Evolutionary conservation across 1,140 invertebrate genomes (phyloP).

Genomic region (Heliconius congener): DNA sequence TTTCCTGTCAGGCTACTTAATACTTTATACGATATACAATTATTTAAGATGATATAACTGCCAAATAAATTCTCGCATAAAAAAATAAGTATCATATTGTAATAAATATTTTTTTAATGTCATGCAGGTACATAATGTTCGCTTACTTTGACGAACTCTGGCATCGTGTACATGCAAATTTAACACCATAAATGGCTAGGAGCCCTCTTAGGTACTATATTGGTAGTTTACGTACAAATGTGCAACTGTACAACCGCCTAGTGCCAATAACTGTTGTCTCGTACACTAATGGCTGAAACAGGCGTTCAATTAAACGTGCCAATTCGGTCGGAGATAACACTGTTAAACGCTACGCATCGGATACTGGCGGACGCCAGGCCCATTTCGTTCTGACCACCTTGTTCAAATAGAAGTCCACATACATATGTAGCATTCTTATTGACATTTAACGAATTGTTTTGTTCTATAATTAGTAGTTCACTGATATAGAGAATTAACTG

Average conservation of each 20-base stretch:
- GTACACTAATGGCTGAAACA: constrained; percentile 71
- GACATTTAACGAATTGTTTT: not conserved
- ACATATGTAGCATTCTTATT: not conserved
- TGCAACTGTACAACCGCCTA: constrained; percentile 42
- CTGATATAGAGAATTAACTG: not conserved
- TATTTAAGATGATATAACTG: not conserved
- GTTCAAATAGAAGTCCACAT: constrained; percentile 37
- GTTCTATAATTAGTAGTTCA: not conserved
- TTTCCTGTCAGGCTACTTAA: not conserved
- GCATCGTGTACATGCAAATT: constrained; percentile 17
- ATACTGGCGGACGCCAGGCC: constrained; percentile 49
- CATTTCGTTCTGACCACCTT: constrained; percentile 47
- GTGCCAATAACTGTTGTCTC: constrained; percentile 73
- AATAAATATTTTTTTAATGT: too few relatives aligned
- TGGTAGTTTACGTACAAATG: constrained; percentile 34
- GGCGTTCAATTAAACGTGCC: constrained; percentile 75
- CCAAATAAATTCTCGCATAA: too few relatives aligned
- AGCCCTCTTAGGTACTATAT: constrained; percentile 32
- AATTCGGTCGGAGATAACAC: constrained; percentile 65
- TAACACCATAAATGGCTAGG: constrained; percentile 23
- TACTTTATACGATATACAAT: not conserved
- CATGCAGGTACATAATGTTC: not conserved
- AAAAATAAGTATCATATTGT: too few relatives aligned
- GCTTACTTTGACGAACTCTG: constrained; percentile 11
- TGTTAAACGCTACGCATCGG: constrained; percentile 59